A percentile compares a stretch with the other conserved stretches of the same genome.
Evolutionary conservation across 2,888 invertebrate genomes (phyloP).

Genomic region (Plebejus anna): DNA sequence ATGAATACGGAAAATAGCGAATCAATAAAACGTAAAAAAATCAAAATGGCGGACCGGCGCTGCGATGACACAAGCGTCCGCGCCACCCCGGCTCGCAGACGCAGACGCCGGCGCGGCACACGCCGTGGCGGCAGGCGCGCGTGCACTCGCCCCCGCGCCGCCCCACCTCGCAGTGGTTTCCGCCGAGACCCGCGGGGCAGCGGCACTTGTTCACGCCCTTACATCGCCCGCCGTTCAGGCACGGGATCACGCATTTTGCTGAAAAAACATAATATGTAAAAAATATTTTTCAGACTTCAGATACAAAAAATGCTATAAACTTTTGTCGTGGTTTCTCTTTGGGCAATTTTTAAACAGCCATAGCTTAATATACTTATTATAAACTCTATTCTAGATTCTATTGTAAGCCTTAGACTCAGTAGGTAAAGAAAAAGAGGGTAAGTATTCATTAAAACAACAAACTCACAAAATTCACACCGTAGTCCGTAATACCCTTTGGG

Average conservation of each 20-base stretch:
- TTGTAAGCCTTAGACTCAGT: too few relatives aligned
- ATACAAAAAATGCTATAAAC: too few relatives aligned
- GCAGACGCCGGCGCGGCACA: conserved; percentile 86
- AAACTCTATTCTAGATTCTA: too few relatives aligned
- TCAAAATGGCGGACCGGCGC: conserved; percentile 45
- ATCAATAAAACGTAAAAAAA: neutral
- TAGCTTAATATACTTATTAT: too few relatives aligned
- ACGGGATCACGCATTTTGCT: conserved; percentile 95
- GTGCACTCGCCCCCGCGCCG: conserved; percentile 86
- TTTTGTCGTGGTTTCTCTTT: too few relatives aligned
- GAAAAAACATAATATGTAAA: conserved; percentile 34
- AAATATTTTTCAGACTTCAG: neutral
- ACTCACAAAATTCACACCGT: conserved; percentile 95
- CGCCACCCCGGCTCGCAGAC: conserved; percentile 91
- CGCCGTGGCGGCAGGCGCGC: conserved; percentile 88
- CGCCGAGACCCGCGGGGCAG: conserved; percentile 90
- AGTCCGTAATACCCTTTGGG: conserved; percentile 94
- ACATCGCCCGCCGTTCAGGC: conserved; percentile 94
- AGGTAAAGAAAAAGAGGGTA: neutral
- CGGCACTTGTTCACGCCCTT: conserved; percentile 94
- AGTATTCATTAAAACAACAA: conserved; percentile 30
- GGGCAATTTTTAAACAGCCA: too few relatives aligned
- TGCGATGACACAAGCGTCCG: conserved; percentile 89
- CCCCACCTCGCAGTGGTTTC: conserved; percentile 95
- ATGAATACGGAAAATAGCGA: neutral